Evolutionary conservation across 2,797 vertebrate species (phyloP), one percentile per base, ranked within the genome.

Genomic region (Phaenicophaeus curvirostris): DNA sequence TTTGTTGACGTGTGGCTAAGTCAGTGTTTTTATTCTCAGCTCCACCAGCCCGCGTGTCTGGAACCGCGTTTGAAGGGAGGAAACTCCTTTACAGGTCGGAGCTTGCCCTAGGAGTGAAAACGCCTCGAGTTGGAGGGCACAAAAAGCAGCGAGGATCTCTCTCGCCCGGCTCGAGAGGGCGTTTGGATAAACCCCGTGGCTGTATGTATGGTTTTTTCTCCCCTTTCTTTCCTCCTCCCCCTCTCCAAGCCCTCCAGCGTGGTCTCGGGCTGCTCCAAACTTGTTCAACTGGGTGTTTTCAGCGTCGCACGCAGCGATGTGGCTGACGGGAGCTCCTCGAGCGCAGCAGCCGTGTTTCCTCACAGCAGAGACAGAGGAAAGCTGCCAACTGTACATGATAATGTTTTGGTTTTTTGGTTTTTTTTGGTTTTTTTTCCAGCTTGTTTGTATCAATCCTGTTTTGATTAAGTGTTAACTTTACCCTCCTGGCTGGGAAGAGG

Each of bases 41-140:
- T 42, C 9, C 19, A 0, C 4, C 8, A 2, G 18, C 35, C 48
- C n/a, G 48, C 11, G 2, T 8, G 19, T 51, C 65, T 33, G 11
- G 7, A 35, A n/a, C 51, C 1, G 0, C 0, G 4, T n/a, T n/a
- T 24, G n/a, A 48, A 58, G 55, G 62, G 50, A 41, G 62, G 50
- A 41, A 84, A 18, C 21, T 28, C 78, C 46, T 18, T 31, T 6
- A 13, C 91, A 63, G 77, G 19, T 25, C 20, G 9, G 54, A 61
- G 31, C 68, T 80, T n/a, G 48, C 46, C 4, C 8, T 8, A 42
- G 58, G 37, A 21, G 11, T 21, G 30, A 20, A 37, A 59, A 7
- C 8, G 10, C 37, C 62, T 44, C 1, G 13, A 20, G 25, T 4
- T 33, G 51, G 48, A 51, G 27, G 1, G 6, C 30, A 9, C 59